These are phyloP conservation scores for Myathropa florea DNA, from an alignment of 2,888 invertebrate genomes.

Conservation along the genomic window DNA sequence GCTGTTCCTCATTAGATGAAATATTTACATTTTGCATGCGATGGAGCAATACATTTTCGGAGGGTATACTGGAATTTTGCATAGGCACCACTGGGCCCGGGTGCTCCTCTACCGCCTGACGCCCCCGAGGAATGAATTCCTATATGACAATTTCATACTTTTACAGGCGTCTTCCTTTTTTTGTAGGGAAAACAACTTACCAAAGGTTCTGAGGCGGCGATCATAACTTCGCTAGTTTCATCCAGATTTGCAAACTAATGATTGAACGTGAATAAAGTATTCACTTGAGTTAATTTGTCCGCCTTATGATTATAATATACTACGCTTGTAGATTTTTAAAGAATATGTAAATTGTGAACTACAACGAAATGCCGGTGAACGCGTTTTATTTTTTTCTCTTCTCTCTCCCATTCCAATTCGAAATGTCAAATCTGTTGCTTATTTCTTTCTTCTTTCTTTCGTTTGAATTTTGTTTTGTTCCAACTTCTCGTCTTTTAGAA, in stretches of 20 bases:
- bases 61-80: constrained; percentile 79
- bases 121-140: constrained; percentile 94
- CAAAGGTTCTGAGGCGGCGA: constrained; percentile 95
- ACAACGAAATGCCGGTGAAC: neutral
- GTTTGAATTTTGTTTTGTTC: neutral
- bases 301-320: neutral
- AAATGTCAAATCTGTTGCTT: neutral
- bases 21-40: constrained; percentile 90
- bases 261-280: constrained; percentile 65
- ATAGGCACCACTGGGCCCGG: constrained; percentile 85
- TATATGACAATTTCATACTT: constrained; percentile 75
- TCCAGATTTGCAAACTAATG: constrained; percentile 89
- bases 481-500: neutral
- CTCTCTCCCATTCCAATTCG: neutral
- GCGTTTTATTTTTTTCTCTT: neutral
- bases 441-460: neutral
- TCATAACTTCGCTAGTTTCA: constrained; percentile 91
- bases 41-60: constrained; percentile 86
- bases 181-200: constrained; percentile 80
- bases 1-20: constrained; percentile 82
- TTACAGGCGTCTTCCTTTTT: neutral
- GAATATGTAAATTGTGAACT: neutral
- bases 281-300: constrained; percentile 17
- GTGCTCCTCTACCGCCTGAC: constrained; percentile 89
- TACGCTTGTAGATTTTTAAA: neutral